These are phyloP conservation scores for Edolisoma coerulescens DNA, from an alignment of 2,113 vertebrate species.

Conservation along the genomic window DNA sequence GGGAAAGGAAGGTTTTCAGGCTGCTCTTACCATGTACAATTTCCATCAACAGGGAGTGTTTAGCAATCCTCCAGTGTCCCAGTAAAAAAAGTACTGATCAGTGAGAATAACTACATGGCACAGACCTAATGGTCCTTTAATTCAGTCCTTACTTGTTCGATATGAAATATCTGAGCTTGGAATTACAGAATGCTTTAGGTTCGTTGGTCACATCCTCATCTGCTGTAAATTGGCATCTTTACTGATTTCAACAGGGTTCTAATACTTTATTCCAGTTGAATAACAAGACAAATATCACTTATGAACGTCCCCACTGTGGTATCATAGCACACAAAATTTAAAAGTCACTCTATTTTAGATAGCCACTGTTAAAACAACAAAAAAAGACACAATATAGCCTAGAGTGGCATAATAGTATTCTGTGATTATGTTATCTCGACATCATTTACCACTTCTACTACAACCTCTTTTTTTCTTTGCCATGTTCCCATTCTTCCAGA, in stretches of 20 bases:
- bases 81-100: not conserved
- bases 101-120: not conserved
- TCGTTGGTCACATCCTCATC: not conserved
- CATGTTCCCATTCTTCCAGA: conserved; percentile 60
- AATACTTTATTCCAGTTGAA: not conserved
- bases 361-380: not conserved
- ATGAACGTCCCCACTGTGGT: not conserved
- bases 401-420: not conserved
- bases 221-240: not conserved
- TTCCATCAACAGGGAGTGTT: not conserved
- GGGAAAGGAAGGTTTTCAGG: not conserved
- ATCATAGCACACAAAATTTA: not conserved
- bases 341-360: not conserved
- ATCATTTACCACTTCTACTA: conserved; percentile 43
- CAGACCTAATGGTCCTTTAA: not conserved
- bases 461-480: conserved; percentile 33
- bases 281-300: not conserved
- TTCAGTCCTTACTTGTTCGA: not conserved
- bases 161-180: not conserved
- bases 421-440: not conserved
- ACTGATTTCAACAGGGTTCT: not conserved
- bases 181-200: not conserved
- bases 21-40: not conserved
- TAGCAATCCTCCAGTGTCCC: not conserved
- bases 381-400: not conserved